Conservation (phyloP, 1,140 invertebrate species). For the Scaptodrosophila lebanonensis region DNA sequence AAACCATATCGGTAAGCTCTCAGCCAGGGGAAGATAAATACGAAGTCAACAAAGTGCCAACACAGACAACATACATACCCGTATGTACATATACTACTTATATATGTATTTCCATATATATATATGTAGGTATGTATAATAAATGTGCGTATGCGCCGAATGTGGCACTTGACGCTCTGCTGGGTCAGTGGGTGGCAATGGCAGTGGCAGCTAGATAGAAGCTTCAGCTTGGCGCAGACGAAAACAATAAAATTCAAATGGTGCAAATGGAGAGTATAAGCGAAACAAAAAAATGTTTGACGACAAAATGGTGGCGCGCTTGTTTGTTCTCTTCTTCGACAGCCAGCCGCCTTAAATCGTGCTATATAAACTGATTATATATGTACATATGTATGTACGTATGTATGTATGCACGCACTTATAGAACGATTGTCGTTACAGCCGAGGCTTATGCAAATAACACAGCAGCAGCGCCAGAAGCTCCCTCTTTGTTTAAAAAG, state of each 20-base stretch:
- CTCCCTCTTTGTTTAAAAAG: too few species aligned
- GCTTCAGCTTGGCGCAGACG: constrained; percentile 15
- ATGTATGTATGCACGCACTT: too few species aligned
- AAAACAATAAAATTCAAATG: constrained; percentile 56
- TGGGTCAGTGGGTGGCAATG: too few species aligned
- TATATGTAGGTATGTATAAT: constrained; percentile 4
- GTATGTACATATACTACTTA: constrained; percentile 22
- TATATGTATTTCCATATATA: constrained; percentile 17
- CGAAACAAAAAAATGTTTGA: not conserved
- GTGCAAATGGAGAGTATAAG: constrained; percentile 3
- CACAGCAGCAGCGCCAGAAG: too few species aligned
- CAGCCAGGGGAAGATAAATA: too few species aligned
- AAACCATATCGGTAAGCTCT: too few species aligned
- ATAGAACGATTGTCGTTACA: too few species aligned
- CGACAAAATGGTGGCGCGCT: constrained; percentile 55
- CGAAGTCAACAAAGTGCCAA: too few species aligned
- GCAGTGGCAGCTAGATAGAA: not conserved
- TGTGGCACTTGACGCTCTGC: constrained; percentile 12
- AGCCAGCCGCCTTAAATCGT: too few species aligned
- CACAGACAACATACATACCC: constrained; percentile 10
- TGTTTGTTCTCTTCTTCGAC: constrained; percentile 27
- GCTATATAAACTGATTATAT: too few species aligned
- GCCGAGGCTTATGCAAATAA: too few species aligned
- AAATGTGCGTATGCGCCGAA: not conserved
- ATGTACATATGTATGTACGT: too few species aligned